phyloP scores from a whole-genome alignment of 2,888 invertebrate species.

The Drosophila birchii region DNA sequence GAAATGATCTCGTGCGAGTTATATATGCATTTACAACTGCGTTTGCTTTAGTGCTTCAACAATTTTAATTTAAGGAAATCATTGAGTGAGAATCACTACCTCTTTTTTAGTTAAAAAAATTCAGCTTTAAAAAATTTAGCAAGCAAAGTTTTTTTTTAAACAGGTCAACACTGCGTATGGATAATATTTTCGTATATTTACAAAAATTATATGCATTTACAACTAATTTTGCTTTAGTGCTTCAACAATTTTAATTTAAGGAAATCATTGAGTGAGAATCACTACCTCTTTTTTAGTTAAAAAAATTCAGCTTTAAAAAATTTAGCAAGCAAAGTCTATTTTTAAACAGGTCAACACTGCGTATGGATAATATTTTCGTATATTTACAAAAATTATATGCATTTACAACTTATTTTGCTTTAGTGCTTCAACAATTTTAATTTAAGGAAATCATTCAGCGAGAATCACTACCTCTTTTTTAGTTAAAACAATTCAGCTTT shows the following conservation, averaged over 20 bases:
- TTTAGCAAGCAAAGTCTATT: not conserved
- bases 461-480: too few species aligned
- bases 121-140: too few species aligned
- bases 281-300: too few species aligned
- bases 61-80: not conserved
- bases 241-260: not conserved
- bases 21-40: not conserved
- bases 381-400: too few species aligned
- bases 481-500: too few species aligned
- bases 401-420: not conserved
- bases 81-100: too few species aligned
- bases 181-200: conserved; percentile 1
- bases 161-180: conserved; percentile 5
- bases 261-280: too few species aligned
- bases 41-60: not conserved
- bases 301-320: too few species aligned
- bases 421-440: not conserved
- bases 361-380: conserved; percentile 7
- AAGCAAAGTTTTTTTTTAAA: not conserved
- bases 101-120: too few species aligned
- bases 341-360: not conserved
- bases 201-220: not conserved
- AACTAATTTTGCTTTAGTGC: too few species aligned
- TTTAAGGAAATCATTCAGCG: not conserved
- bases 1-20: conserved; percentile 1